Percentiles rank a stretch among this genome's conserved stretches.
Conservation (phyloP, 2,797 vertebrate species). For the Cichlasoma orientale region DNA sequence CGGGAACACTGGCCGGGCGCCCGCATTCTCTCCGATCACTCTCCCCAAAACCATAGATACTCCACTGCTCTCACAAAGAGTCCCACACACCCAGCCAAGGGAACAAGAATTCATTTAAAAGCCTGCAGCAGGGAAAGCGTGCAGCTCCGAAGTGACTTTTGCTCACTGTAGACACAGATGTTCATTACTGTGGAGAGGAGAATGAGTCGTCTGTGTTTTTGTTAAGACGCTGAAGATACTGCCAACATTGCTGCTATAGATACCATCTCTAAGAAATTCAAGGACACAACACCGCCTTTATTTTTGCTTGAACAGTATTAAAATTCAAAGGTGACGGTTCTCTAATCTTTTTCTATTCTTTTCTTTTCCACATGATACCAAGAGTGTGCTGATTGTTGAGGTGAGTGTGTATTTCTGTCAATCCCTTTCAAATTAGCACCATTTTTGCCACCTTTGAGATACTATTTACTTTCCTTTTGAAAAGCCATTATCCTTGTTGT, state of each 20-base stretch:
- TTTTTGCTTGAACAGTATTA: not conserved
- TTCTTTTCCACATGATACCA: constrained; percentile 36
- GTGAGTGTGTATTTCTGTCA: constrained; percentile 48
- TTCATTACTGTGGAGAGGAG: constrained; percentile 37
- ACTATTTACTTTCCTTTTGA: constrained; percentile 1
- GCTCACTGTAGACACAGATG: constrained; percentile 61
- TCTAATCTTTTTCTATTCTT: constrained; percentile 26
- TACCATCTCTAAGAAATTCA: constrained; percentile 37
- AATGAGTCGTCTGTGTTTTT: constrained; percentile 55
- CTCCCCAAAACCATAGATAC: constrained; percentile 69
- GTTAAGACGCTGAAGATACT: constrained; percentile 23
- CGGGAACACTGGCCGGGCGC: constrained; percentile 53
- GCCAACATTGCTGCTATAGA: constrained; percentile 58
- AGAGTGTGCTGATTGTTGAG: constrained; percentile 78
- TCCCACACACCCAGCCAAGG: constrained; percentile 41
- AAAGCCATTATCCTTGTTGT: constrained; percentile 3
- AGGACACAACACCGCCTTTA: constrained; percentile 15
- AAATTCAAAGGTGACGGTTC: constrained; percentile 24
- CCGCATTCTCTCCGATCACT: constrained; percentile 66
- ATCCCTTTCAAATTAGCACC: not conserved
- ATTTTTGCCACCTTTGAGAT: constrained; percentile 6
- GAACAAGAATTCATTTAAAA: constrained; percentile 61
- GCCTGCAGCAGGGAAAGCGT: constrained; percentile 42
- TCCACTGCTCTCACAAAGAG: constrained; percentile 60
- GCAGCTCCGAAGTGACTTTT: constrained; percentile 42